A percentile compares a stretch with the other conserved stretches of the same genome.
Evolutionary conservation across 1,140 invertebrate genomes (phyloP).

Genomic region (Drosophila subobscura): DNA sequence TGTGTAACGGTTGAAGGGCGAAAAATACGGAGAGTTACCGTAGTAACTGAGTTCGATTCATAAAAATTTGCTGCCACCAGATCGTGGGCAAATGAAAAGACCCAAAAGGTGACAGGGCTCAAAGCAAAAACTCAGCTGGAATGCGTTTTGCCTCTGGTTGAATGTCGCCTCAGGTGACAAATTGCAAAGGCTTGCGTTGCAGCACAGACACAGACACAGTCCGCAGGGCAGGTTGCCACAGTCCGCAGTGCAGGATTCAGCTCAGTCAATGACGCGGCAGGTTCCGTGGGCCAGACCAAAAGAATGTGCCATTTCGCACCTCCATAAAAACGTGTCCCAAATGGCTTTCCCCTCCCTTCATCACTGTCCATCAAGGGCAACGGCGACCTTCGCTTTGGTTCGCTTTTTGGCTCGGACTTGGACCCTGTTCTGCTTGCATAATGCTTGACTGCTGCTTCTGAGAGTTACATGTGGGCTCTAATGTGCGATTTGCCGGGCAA

Average conservation of each 20-base stretch:
- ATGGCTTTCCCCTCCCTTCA: constrained; percentile 32
- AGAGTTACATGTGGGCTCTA: constrained; percentile 55
- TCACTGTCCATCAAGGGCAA: constrained; percentile 29
- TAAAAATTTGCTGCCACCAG: constrained; percentile 26
- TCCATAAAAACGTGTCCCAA: constrained; percentile 71
- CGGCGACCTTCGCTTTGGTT: constrained; percentile 40
- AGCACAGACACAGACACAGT: too few relatives aligned
- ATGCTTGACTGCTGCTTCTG: constrained; percentile 52
- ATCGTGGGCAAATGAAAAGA: constrained; percentile 36
- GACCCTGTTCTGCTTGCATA: constrained; percentile 42
- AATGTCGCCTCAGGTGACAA: constrained; percentile 81
- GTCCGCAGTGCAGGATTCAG: constrained; percentile 34
- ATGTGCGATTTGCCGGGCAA: constrained; percentile 68
- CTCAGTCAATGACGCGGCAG: constrained; percentile 73
- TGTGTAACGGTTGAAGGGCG: constrained; percentile 33
- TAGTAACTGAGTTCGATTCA: constrained; percentile 29
- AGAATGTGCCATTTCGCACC: constrained; percentile 79
- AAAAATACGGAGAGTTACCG: neutral
- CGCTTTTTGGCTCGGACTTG: too few relatives aligned
- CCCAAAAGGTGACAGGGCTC: constrained; percentile 36
- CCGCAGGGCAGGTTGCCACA: constrained; percentile 40
- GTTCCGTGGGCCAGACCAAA: constrained; percentile 48
- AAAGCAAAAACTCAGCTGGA: constrained; percentile 68
- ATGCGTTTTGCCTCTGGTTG: constrained; percentile 47
- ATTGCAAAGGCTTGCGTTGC: constrained; percentile 54